A percentile compares a stretch with the other conserved stretches of the same genome.
phyloP scores from a whole-genome alignment of 2,888 invertebrate species.

The Periphyllus acericola region DNA sequence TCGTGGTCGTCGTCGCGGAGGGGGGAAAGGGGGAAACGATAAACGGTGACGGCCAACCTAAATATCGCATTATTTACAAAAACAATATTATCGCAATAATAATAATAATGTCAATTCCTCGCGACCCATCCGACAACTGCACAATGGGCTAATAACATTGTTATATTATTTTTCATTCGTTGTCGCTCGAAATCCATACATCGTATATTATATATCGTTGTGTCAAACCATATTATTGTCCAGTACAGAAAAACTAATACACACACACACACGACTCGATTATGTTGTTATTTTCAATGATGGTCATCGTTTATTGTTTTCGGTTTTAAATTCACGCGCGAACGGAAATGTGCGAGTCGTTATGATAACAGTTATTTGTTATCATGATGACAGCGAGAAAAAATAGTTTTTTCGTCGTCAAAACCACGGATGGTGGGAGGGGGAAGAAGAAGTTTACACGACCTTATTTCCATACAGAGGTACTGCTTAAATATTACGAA shows the following conservation, averaged over 20 bases:
- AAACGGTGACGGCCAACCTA: neutral
- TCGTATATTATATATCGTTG: neutral
- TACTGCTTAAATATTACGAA: neutral
- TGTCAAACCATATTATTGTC: neutral
- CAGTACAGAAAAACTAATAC: neutral
- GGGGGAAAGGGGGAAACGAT: neutral
- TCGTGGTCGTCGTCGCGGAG: neutral
- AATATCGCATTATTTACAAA: neutral
- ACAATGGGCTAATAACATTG: neutral
- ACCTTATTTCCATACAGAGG: neutral
- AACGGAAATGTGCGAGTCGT: neutral
- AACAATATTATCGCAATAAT: neutral
- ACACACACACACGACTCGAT: neutral
- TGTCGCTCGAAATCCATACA: neutral
- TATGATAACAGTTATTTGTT: neutral
- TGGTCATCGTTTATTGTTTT: neutral
- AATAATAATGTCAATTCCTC: neutral
- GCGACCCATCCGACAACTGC: neutral
- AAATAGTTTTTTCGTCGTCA: no score
- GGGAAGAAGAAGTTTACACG: neutral
- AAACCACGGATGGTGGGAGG: neutral
- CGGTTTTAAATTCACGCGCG: neutral
- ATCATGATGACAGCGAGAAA: no score
- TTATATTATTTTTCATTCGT: neutral
- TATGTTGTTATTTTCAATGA: neutral